Percentiles rank a stretch among this genome's conserved stretches.
phyloP scores from a whole-genome alignment of 2,797 vertebrate species.

The Vipera latastei region DNA sequence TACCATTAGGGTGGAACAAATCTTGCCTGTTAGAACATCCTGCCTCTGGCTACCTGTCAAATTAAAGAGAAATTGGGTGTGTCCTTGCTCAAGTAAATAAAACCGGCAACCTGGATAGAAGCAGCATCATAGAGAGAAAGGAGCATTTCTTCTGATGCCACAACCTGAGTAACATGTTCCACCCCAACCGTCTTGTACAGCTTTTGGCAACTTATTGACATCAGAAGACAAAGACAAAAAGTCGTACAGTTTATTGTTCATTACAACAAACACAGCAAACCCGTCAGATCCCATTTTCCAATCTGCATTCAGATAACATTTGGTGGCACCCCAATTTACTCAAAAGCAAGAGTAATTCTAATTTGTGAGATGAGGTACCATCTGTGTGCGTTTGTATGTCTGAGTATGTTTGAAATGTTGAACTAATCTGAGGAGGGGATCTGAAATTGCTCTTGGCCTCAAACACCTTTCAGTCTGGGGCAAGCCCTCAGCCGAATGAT shows the following conservation, averaged over 20 bases:
- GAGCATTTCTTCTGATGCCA: background rate
- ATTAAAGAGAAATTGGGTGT: background rate
- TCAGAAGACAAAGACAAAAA: background rate
- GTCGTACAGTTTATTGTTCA: background rate
- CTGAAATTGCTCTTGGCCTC: background rate
- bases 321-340: background rate
- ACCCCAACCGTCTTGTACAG: background rate
- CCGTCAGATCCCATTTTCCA: background rate
- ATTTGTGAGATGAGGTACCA: background rate
- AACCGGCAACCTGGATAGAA: background rate
- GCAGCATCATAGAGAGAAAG: background rate
- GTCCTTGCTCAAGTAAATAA: background rate
- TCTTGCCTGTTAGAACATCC: background rate
- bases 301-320: background rate
- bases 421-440: background rate
- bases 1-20: background rate
- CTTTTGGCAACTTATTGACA: background rate
- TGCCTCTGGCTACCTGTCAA: background rate
- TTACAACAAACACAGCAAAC: no score
- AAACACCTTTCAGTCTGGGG: background rate
- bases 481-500: background rate
- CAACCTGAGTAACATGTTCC: background rate
- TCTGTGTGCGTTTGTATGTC: background rate
- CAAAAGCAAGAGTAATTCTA: background rate
- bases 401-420: background rate